phyloP scores from a whole-genome alignment of 2,888 invertebrate genomes.

The Atethmia centrago region DNA sequence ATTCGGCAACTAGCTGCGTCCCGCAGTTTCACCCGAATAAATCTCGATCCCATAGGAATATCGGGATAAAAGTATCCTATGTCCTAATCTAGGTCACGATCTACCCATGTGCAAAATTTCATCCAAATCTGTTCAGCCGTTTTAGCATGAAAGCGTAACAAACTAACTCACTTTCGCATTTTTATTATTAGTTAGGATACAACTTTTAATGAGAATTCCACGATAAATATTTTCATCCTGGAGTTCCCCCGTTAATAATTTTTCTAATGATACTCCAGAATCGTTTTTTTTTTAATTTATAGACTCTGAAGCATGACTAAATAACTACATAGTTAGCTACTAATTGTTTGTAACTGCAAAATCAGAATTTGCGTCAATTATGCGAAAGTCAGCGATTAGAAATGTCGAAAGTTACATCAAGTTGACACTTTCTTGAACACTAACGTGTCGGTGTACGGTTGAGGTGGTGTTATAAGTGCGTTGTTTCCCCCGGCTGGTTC shows the following conservation, averaged over 20 bases:
- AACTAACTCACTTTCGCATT: no score
- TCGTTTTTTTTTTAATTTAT: not conserved
- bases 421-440: constrained; percentile 72
- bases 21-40: no score
- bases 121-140: no score
- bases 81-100: no score
- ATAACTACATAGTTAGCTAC: not conserved
- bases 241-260: not conserved
- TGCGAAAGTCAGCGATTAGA: constrained; percentile 64
- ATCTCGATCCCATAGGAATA: no score
- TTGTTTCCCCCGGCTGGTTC: constrained; percentile 50
- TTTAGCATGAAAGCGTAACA: no score
- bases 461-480: constrained; percentile 48
- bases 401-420: constrained; percentile 64
- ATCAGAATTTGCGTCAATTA: constrained; percentile 20
- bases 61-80: no score
- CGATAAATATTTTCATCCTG: not conserved
- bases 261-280: not conserved
- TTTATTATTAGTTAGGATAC: no score
- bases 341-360: not conserved
- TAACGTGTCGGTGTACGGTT: constrained; percentile 48
- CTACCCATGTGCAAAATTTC: no score
- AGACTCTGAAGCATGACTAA: not conserved
- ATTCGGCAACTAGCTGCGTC: no score
- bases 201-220: not conserved